Evolutionary conservation across 92 coral and sea anemone genomes (phyloP).

Genomic region (Parazoanthus swiftii): DNA sequence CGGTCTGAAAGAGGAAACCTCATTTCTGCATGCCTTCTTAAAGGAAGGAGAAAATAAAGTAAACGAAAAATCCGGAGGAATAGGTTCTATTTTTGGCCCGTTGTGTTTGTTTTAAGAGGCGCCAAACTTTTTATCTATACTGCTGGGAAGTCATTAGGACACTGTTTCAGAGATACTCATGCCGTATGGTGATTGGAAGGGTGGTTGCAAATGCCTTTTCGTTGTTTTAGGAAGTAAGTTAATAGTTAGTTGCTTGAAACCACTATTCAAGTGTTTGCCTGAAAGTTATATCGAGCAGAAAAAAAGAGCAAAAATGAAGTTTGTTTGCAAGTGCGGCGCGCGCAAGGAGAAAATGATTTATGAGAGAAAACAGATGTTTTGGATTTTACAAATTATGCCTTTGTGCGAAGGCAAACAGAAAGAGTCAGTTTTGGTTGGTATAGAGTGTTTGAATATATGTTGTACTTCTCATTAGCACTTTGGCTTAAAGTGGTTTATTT

Average conservation of each 20-base stretch:
- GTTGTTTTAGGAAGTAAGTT: constrained; percentile 17
- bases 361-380: constrained; percentile 45
- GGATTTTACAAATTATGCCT: constrained; percentile 34
- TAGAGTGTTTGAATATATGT: constrained; percentile 38
- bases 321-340: constrained; percentile 28
- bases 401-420: constrained; percentile 49
- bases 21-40: constrained; percentile 10
- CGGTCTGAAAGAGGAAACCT: constrained; percentile 46
- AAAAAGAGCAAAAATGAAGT: constrained; percentile 19
- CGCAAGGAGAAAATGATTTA: constrained; percentile 27
- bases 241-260: constrained; percentile 14
- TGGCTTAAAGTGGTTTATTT: constrained; percentile 29
- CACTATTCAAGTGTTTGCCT: neutral
- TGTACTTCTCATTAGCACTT: constrained; percentile 46
- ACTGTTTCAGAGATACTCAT: constrained; percentile 32
- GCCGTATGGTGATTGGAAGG: neutral
- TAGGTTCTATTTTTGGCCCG: constrained; percentile 5
- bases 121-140: constrained; percentile 35
- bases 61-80: neutral
- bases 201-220: constrained; percentile 34
- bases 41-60: neutral
- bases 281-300: constrained; percentile 3
- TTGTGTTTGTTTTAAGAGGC: constrained; percentile 40
- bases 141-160: constrained; percentile 46
- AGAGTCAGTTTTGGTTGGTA: constrained; percentile 25